A percentile compares a stretch with the other conserved stretches of the same genome.
phyloP scores from a whole-genome alignment of 2,113 vertebrate genomes.

The Piaya cayana region DNA sequence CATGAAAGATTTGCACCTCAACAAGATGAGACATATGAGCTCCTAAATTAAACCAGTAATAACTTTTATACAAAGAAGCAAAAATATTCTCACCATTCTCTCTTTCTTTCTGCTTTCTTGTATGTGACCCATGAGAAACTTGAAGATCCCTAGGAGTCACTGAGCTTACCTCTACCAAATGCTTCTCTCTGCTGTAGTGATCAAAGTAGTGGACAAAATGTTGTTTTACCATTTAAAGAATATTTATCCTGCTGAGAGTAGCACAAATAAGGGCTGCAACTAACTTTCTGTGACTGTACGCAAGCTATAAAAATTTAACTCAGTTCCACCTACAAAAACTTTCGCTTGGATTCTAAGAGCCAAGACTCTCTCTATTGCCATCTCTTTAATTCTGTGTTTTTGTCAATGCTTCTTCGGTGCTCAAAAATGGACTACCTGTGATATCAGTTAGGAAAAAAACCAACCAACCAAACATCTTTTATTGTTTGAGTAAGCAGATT shows the following conservation, averaged over 20 bases:
- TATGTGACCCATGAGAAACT: not conserved
- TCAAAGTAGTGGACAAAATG: not conserved
- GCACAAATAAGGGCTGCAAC: not conserved
- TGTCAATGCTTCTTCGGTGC: not conserved
- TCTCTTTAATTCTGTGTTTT: not conserved
- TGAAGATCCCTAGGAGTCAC: not conserved
- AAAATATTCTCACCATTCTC: not conserved
- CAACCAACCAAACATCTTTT: not conserved
- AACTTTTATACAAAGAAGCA: not conserved
- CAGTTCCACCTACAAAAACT: not conserved
- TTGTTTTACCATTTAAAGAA: not conserved
- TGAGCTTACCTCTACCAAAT: not conserved
- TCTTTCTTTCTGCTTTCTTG: not conserved
- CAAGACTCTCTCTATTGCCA: not conserved
- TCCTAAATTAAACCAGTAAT: not conserved
- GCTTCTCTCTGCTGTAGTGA: not conserved
- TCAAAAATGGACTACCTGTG: not conserved
- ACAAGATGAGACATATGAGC: not conserved
- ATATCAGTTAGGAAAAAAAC: not conserved
- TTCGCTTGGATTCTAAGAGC: not conserved
- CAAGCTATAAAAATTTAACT: not conserved
- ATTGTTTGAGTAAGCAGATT: conserved; percentile 22
- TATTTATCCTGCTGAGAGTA: not conserved
- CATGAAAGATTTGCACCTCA: not conserved
- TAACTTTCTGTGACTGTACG: not conserved